phyloP scores from a whole-genome alignment of 2,888 invertebrate species.

The Caenorhabditis sp. region DNA sequence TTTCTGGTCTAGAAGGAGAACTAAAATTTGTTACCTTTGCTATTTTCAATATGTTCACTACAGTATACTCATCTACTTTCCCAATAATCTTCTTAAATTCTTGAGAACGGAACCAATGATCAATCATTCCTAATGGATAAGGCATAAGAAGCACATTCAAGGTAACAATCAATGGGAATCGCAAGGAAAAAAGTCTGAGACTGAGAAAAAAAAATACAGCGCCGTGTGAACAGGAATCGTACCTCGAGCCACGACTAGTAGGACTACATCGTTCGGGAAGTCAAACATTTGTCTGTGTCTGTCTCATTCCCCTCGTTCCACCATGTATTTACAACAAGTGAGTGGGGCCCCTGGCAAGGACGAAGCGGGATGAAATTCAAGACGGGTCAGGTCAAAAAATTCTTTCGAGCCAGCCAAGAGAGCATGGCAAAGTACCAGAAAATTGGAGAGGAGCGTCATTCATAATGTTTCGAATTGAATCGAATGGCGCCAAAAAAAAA shows the following conservation, averaged over 20 bases:
- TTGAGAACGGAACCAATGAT: too few species aligned
- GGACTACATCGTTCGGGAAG: constrained; percentile 57
- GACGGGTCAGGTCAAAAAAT: constrained; percentile 44
- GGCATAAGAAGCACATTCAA: not conserved
- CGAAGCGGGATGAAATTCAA: constrained; percentile 48
- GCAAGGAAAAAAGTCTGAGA: too few species aligned
- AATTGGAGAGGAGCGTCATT: not conserved
- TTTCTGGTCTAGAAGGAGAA: too few species aligned
- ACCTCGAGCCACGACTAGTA: not conserved
- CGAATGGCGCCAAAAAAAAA: too few species aligned
- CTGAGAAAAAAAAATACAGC: too few species aligned
- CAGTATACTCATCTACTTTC: too few species aligned
- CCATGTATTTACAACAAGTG: constrained; percentile 35
- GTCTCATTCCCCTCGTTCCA: constrained; percentile 50
- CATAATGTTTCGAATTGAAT: too few species aligned
- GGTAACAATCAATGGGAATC: not conserved
- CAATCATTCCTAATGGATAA: not conserved
- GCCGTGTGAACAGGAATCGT: constrained; percentile 1
- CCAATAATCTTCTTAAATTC: too few species aligned
- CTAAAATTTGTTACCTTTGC: too few species aligned
- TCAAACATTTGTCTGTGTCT: constrained; percentile 60
- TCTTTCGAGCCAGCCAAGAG: not conserved
- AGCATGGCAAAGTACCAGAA: not conserved
- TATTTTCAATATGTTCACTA: too few species aligned
- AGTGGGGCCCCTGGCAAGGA: not conserved